A percentile compares a stretch with the other conserved stretches of the same genome.
Evolutionary conservation across 2,113 vertebrate genomes (phyloP).

Genomic region (Thymallus thymallus): DNA sequence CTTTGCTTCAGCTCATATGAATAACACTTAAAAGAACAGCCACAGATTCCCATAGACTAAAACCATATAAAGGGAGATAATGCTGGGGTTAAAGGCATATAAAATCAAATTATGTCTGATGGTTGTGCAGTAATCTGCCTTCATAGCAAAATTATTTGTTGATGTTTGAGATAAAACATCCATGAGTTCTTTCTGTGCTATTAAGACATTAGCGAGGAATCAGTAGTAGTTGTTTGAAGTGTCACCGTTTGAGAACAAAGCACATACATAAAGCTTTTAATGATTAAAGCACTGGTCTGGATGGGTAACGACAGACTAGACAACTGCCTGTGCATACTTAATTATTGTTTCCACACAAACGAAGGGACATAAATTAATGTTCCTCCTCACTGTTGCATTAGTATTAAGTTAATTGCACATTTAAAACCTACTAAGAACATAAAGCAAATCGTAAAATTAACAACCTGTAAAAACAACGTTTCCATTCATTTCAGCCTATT

Average conservation of each 20-base stretch:
- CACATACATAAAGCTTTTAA: not conserved
- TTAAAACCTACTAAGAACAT: conserved; percentile 3
- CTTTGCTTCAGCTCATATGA: not conserved
- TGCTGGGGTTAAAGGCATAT: not conserved
- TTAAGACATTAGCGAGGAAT: conserved; percentile 5
- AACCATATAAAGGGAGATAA: not conserved
- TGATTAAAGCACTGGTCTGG: not conserved
- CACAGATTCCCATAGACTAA: not conserved
- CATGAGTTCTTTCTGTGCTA: not conserved
- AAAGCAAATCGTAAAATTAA: conserved; percentile 21
- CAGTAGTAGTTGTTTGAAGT: conserved; percentile 16
- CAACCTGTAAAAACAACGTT: conserved; percentile 32
- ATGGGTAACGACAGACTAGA: not conserved
- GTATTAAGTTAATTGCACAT: conserved; percentile 1
- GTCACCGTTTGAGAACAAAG: not conserved
- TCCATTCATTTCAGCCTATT: conserved; percentile 5
- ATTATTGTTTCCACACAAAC: not conserved
- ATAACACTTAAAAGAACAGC: conserved; percentile 1
- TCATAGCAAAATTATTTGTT: not conserved
- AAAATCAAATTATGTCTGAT: not conserved
- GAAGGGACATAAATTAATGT: not conserved
- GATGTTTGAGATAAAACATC: not conserved
- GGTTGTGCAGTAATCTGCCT: not conserved
- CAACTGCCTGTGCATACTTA: not conserved
- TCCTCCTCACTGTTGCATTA: not conserved